A percentile compares a stretch with the other conserved stretches of the same genome.
Conservation (phyloP, 2,888 invertebrate genomes). For the Protophormia terraenovae region DNA sequence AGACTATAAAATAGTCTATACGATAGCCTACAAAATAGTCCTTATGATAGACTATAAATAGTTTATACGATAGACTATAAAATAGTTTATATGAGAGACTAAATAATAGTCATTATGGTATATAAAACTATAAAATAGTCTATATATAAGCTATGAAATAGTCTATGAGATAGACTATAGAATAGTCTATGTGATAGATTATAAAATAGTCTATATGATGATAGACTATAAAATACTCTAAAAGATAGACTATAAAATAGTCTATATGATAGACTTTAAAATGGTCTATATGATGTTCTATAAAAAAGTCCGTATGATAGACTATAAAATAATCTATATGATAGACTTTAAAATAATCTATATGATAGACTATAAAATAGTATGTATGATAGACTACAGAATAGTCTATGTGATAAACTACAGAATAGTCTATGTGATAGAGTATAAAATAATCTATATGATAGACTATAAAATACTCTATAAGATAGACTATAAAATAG, state of each 20-base stretch:
- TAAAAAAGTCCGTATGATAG: background rate
- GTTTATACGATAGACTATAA: too few relatives aligned
- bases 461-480: background rate
- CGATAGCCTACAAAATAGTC: background rate
- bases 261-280: too few relatives aligned
- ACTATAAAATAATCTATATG: background rate
- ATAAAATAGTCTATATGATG: background rate
- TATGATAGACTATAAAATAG: background rate
- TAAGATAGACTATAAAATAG: background rate
- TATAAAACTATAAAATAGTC: too few relatives aligned
- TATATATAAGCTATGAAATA: too few relatives aligned
- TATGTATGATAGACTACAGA: background rate
- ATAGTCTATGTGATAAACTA: background rate
- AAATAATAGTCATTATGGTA: background rate
- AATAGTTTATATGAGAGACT: too few relatives aligned
- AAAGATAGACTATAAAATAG: too few relatives aligned
- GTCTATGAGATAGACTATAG: too few relatives aligned
- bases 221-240: background rate
- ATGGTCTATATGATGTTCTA: background rate
- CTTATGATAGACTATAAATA: too few relatives aligned
- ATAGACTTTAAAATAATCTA: background rate
- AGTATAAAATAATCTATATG: background rate
- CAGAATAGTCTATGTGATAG: background rate
- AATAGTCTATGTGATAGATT: background rate
- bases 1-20: background rate